These are phyloP conservation scores for Ooceraea biroi DNA, from an alignment of 1,140 invertebrate genomes.

Conservation along the genomic window DNA sequence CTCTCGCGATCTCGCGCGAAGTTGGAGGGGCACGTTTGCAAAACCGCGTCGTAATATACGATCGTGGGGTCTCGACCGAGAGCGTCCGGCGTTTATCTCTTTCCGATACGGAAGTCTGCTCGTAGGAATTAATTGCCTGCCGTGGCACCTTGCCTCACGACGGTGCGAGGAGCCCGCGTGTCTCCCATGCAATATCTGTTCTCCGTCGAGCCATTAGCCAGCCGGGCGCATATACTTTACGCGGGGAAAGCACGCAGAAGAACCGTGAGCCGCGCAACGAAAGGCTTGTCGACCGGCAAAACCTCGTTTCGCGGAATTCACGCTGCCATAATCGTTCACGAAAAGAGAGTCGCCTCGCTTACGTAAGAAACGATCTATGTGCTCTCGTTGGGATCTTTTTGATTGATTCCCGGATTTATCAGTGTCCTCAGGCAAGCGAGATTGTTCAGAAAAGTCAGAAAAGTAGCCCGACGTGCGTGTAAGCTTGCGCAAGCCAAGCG, in stretches of 20 bases:
- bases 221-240: constrained; percentile 71
- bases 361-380: constrained; percentile 11
- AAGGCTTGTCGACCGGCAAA: constrained; percentile 65
- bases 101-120: constrained; percentile 76
- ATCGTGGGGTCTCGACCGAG: constrained; percentile 68
- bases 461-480: neutral
- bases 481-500: constrained; percentile 53
- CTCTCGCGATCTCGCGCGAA: constrained; percentile 48
- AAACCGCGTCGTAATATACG: constrained; percentile 72
- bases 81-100: constrained; percentile 76
- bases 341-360: constrained; percentile 4
- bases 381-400: constrained; percentile 31
- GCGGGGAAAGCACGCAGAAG: constrained; percentile 71
- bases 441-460: neutral
- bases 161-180: constrained; percentile 33
- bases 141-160: constrained; percentile 72
- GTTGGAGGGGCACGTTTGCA: constrained; percentile 41
- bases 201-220: constrained; percentile 72
- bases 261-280: constrained; percentile 65
- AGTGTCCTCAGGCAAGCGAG: constrained; percentile 12
- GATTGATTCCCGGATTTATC: constrained; percentile 2
- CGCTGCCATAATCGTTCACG: constrained; percentile 31
- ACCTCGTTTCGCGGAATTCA: constrained; percentile 68
- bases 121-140: constrained; percentile 76
- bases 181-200: constrained; percentile 76